A percentile compares a stretch with the other conserved stretches of the same genome.
Evolutionary conservation across 2,888 invertebrate genomes (phyloP).

Genomic region (Chymomyza fuscimana): DNA sequence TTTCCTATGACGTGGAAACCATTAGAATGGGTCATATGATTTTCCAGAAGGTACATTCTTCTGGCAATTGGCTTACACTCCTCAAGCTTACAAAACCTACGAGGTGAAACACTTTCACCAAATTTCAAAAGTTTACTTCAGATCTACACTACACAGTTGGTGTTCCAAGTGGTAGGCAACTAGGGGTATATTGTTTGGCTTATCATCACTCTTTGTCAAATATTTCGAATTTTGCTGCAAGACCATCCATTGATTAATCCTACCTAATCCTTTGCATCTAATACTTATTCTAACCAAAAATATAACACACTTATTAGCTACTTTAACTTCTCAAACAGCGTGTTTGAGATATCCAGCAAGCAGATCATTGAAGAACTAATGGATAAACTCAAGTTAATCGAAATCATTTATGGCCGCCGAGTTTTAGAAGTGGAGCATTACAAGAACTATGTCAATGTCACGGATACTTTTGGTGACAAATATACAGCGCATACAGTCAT

Average conservation of each 20-base stretch:
- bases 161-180: too few species aligned
- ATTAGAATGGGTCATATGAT: too few species aligned
- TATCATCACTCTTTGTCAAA: too few species aligned
- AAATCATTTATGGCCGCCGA: slow-evolving; percentile 50
- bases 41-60: too few species aligned
- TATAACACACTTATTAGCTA: slow-evolving; percentile 48
- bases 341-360: slow-evolving; percentile 66
- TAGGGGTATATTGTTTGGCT: too few species aligned
- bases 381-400: slow-evolving; percentile 43
- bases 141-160: too few species aligned
- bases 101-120: too few species aligned
- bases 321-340: slow-evolving; percentile 52
- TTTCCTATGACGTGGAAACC: too few species aligned
- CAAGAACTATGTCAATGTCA: slow-evolving; percentile 66
- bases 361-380: slow-evolving; percentile 56
- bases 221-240: neutral
- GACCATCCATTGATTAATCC: neutral
- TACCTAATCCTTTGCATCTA: neutral
- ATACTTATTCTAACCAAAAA: neutral
- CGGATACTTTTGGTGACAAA: slow-evolving; percentile 45
- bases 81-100: too few species aligned
- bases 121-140: too few species aligned
- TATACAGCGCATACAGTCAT: slow-evolving; percentile 66
- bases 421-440: slow-evolving; percentile 65
- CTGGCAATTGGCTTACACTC: too few species aligned